Conservation (phyloP, 2,888 invertebrate species). For the Zhuqinia jingwanae region DNA sequence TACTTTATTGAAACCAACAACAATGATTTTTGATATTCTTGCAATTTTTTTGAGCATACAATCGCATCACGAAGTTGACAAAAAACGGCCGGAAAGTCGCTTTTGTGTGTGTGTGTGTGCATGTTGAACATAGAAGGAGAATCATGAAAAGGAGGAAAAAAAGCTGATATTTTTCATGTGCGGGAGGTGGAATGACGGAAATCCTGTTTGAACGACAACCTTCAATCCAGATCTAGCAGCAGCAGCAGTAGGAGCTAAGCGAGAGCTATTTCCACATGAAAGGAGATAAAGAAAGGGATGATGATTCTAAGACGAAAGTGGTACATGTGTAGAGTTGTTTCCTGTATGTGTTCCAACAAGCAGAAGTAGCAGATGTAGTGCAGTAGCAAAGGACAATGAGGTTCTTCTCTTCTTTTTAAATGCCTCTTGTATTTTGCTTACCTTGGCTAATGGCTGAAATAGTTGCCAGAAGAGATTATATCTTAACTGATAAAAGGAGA, state of each 20-base stretch:
- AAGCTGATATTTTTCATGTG: neutral
- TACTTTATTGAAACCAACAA: neutral
- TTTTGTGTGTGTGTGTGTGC: neutral
- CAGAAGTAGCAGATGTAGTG: too few relatives aligned
- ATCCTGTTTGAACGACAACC: constrained; percentile 28
- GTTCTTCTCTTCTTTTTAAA: too few relatives aligned
- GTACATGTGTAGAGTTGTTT: constrained; percentile 1
- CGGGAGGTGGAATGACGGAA: constrained; percentile 18
- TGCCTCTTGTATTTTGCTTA: constrained; percentile 62
- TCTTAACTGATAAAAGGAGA: constrained; percentile 67
- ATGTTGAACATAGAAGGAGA: too few relatives aligned
- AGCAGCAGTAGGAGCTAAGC: neutral
- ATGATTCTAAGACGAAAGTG: constrained; percentile 3
- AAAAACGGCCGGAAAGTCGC: neutral
- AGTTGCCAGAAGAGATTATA: constrained; percentile 69
- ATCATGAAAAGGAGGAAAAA: neutral
- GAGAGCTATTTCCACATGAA: neutral
- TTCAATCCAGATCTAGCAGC: constrained; percentile 38
- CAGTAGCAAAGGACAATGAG: constrained; percentile 9
- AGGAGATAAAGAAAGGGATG: neutral
- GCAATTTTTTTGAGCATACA: neutral
- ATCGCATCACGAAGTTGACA: too few relatives aligned
- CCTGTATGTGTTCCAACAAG: neutral
- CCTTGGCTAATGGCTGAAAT: constrained; percentile 66
- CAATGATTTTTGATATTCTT: neutral